phyloP scores from a whole-genome alignment of 1,140 invertebrate genomes.

The Drosophila equinoxialis region DNA sequence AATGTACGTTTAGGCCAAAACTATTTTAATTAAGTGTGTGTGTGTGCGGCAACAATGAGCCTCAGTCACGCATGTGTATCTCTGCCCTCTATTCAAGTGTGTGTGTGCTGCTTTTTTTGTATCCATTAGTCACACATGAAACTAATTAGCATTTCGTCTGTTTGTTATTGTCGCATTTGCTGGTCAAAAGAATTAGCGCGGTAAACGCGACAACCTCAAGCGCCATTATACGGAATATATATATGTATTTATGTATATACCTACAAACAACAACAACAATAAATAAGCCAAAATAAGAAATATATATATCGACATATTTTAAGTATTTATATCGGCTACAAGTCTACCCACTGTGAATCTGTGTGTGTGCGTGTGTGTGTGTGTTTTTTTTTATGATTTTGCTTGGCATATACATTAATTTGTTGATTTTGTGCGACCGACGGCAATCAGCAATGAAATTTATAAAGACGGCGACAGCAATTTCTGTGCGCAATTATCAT shows the following conservation, averaged over 20 bases:
- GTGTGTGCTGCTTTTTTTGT: conserved; percentile 66
- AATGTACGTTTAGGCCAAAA: conserved; percentile 36
- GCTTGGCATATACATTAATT: conserved; percentile 70
- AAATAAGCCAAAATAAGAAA: conserved; percentile 2
- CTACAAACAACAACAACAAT: conserved; percentile 13
- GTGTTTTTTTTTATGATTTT: conserved; percentile 56
- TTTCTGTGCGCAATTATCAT: conserved; percentile 57
- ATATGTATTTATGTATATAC: conserved; percentile 17
- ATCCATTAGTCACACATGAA: conserved; percentile 82
- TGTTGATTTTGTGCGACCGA: conserved; percentile 68
- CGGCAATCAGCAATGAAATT: conserved; percentile 75
- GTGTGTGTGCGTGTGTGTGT: not conserved
- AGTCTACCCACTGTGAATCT: not conserved
- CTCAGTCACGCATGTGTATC: conserved; percentile 71
- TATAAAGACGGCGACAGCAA: conserved; percentile 59
- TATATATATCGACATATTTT: conserved; percentile 11
- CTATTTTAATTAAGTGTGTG: conserved; percentile 78
- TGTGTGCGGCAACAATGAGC: conserved; percentile 31
- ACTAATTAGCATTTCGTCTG: conserved; percentile 82
- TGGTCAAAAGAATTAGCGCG: conserved; percentile 80
- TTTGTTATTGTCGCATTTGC: conserved; percentile 81
- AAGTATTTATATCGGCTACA: conserved; percentile 48
- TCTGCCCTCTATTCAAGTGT: conserved; percentile 26
- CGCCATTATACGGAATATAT: conserved; percentile 56
- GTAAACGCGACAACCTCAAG: conserved; percentile 59